phyloP scores from a whole-genome alignment of 1,140 invertebrate genomes.

The Lasioglossum baleicum region DNA sequence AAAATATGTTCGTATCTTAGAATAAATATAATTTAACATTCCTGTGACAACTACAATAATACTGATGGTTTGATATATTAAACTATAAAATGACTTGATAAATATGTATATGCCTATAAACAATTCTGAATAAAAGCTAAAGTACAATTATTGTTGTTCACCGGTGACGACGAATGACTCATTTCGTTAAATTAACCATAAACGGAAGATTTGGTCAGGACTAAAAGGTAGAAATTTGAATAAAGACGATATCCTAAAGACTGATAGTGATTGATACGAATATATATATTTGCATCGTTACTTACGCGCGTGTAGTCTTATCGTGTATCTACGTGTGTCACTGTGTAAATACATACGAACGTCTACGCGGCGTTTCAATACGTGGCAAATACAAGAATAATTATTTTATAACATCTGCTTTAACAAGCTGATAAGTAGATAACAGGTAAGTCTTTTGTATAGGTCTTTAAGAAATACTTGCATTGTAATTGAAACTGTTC shows the following conservation, averaged over 20 bases:
- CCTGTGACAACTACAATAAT: no score
- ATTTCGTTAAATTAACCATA: background rate
- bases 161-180: background rate
- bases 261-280: no score
- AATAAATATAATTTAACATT: background rate
- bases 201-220: background rate
- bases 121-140: no score
- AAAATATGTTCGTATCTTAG: background rate
- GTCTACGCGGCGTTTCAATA: slow-evolving; percentile 35
- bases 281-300: no score
- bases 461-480: background rate
- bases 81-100: background rate
- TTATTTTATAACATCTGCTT: slow-evolving; percentile 9
- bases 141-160: background rate
- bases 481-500: background rate
- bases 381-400: slow-evolving; percentile 41
- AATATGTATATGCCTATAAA: background rate
- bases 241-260: background rate
- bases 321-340: slow-evolving; percentile 17
- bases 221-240: slow-evolving; percentile 10
- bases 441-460: slow-evolving; percentile 10
- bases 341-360: slow-evolving; percentile 7
- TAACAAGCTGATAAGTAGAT: background rate
- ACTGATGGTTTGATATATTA: background rate
- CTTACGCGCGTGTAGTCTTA: slow-evolving; percentile 18